Evolutionary conservation across 2,113 vertebrate genomes (phyloP).

Genomic region (Stomatorhinus ivindoensis): DNA sequence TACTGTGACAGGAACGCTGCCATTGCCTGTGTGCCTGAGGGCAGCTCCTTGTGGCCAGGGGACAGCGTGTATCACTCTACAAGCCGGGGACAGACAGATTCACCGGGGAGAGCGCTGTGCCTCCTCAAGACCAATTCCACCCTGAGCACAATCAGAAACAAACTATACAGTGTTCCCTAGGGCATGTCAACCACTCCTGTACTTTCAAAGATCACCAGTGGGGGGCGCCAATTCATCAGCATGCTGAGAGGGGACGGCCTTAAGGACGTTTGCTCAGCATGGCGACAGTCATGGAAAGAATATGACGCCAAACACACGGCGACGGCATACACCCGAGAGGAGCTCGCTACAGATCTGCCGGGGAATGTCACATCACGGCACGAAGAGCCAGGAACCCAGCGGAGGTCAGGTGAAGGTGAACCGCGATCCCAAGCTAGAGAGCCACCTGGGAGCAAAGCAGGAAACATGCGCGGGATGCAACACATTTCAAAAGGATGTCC

Average conservation of each 20-base stretch:
- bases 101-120: background rate
- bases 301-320: background rate
- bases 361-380: background rate
- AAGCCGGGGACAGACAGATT: background rate
- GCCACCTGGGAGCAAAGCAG: background rate
- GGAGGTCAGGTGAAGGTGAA: background rate
- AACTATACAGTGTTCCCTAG: background rate
- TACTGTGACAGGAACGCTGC: background rate
- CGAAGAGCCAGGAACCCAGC: background rate
- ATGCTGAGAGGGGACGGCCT: background rate
- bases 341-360: background rate
- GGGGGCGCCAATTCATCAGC: background rate
- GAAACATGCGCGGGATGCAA: background rate
- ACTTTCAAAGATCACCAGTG: background rate
- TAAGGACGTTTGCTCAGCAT: background rate
- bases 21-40: background rate
- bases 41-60: background rate
- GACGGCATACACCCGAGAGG: background rate
- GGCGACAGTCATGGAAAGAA: background rate
- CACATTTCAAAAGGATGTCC: background rate
- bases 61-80: background rate
- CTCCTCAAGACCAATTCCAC: background rate
- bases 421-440: background rate
- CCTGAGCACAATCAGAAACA: background rate
- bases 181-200: background rate